Conservation (phyloP, 2,113 vertebrate genomes). For the Sciurus niger region DNA sequence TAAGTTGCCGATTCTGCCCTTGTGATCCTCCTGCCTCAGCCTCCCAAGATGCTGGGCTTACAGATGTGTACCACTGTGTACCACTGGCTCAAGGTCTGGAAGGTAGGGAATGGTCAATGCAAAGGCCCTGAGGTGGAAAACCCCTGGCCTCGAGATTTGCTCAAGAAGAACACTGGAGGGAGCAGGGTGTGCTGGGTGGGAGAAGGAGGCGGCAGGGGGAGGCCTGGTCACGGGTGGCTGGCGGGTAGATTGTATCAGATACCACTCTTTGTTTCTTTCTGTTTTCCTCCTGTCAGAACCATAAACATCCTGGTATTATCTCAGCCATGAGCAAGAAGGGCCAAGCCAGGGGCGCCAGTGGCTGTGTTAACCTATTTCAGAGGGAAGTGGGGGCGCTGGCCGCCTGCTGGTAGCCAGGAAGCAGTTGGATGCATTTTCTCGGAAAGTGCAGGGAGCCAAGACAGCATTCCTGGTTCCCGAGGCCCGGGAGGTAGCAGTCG, state of each 20-base stretch:
- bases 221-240: background rate
- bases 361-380: background rate
- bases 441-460: background rate
- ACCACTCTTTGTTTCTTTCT: background rate
- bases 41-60: too few species aligned
- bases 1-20: too few species aligned
- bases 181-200: accelerated
- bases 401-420: background rate
- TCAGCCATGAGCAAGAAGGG: background rate
- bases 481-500: accelerated
- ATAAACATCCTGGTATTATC: slow-evolving; percentile 58
- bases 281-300: background rate
- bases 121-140: background rate
- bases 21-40: too few species aligned
- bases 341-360: background rate
- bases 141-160: background rate
- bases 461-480: background rate
- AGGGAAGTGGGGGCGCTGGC: background rate
- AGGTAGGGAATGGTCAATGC: background rate
- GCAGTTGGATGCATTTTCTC: background rate
- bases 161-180: background rate
- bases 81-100: background rate
- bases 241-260: background rate
- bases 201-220: background rate
- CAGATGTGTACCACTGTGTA: too few species aligned